Conservation (phyloP, 1,140 invertebrate species). For the Frieseomelitta varia region DNA sequence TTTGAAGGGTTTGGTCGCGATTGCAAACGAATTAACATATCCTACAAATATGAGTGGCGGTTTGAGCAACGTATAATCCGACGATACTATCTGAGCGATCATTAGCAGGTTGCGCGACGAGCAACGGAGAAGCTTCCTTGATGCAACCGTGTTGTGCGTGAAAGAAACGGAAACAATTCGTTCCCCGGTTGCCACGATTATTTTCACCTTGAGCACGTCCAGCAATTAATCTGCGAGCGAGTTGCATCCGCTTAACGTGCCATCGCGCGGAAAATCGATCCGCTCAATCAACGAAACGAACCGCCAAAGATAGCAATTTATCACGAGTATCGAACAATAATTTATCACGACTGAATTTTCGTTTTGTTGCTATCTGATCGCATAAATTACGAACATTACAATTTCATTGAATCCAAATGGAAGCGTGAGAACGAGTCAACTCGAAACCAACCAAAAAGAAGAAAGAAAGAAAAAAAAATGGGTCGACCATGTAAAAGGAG, state of each 20-base stretch:
- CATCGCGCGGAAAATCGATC: not conserved
- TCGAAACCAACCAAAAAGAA: not conserved
- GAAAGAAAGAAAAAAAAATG: not conserved
- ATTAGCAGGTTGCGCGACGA: not conserved
- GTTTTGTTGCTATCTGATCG: too few relatives aligned
- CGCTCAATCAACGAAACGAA: constrained; percentile 12
- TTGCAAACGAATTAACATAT: not conserved
- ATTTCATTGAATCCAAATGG: too few relatives aligned
- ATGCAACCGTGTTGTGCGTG: not conserved
- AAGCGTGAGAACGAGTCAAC: too few relatives aligned
- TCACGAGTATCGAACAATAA: not conserved
- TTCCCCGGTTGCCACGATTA: constrained; percentile 18
- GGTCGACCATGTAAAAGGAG: not conserved
- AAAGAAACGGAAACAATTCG: constrained; percentile 28
- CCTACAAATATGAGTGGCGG: not conserved
- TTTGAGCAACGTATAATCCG: not conserved
- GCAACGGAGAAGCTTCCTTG: constrained; percentile 4
- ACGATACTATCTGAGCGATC: not conserved
- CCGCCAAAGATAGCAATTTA: not conserved
- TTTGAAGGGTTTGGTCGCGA: not conserved
- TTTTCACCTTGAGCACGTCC: constrained; percentile 23
- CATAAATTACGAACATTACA: too few relatives aligned
- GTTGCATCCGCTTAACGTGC: not conserved
- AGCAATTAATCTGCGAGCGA: constrained; percentile 12
- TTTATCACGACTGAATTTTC: not conserved